Conservation (phyloP, 2,888 invertebrate genomes). For the Phyto melanocephala region DNA sequence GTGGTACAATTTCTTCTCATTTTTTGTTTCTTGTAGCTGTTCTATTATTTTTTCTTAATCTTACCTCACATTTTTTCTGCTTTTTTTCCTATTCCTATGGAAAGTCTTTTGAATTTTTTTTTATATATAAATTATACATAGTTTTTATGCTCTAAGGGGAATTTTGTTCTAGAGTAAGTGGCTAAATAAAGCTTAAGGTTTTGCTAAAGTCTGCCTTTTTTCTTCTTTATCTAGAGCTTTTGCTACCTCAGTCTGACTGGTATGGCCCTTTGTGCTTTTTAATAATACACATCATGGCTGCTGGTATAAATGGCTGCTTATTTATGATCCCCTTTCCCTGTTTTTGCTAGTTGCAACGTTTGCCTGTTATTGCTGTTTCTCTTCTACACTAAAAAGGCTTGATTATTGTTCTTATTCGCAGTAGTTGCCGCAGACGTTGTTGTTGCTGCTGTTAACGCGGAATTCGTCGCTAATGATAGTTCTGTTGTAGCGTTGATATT, state of each 20-base stretch:
- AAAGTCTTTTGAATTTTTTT: conserved; percentile 72
- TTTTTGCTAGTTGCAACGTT: conserved; percentile 32
- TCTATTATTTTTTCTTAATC: conserved; percentile 16
- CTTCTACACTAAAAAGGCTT: conserved; percentile 77
- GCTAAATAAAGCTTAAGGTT: conserved; percentile 59
- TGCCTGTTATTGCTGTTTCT: conserved; percentile 15
- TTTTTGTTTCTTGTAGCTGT: conserved; percentile 27
- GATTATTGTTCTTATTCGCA: conserved; percentile 72
- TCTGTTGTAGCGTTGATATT: conserved; percentile 59
- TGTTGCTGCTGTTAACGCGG: conserved; percentile 50
- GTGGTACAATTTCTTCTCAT: conserved; percentile 55
- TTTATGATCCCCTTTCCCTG: conserved; percentile 49
- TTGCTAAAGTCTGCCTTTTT: background rate
- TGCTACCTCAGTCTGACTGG: background rate
- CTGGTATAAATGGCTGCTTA: conserved; percentile 65
- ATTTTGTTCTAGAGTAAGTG: conserved; percentile 31
- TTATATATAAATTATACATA: background rate
- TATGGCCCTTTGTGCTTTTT: conserved; percentile 8
- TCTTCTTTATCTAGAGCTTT: background rate
- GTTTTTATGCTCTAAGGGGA: conserved; percentile 49
- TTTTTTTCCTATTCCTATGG: conserved; percentile 70
- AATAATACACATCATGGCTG: conserved; percentile 41
- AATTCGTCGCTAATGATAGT: conserved; percentile 57
- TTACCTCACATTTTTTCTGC: conserved; percentile 45
- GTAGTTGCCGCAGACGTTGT: conserved; percentile 55